Percentiles rank a stretch among this genome's conserved stretches.
Conservation (phyloP, 2,797 vertebrate genomes). For the Cyprinella venusta region DNA sequence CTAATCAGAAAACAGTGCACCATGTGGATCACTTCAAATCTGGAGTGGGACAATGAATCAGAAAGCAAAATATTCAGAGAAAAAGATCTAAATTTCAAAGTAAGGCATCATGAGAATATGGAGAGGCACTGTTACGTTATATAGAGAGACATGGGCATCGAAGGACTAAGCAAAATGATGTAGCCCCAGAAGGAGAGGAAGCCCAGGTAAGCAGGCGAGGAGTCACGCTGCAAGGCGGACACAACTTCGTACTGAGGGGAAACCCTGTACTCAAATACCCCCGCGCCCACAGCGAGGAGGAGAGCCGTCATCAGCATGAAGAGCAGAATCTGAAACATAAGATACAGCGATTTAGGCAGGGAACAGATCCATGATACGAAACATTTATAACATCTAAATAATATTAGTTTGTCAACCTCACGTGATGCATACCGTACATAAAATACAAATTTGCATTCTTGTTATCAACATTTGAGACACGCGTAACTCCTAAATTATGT, state of each 20-base stretch:
- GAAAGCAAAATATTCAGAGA: not conserved
- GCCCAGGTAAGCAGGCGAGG: slow-evolving; percentile 68
- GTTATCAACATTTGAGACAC: not conserved
- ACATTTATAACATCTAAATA: not conserved
- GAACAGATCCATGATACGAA: not conserved
- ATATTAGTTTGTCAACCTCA: not conserved
- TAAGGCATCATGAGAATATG: not conserved
- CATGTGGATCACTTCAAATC: slow-evolving; percentile 88
- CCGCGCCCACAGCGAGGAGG: slow-evolving; percentile 76
- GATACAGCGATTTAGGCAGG: not conserved
- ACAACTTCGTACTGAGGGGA: slow-evolving; percentile 55
- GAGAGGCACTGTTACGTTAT: slow-evolving; percentile 81
- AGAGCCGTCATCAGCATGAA: slow-evolving; percentile 70
- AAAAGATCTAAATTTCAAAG: not conserved
- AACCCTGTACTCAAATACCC: slow-evolving; percentile 70
- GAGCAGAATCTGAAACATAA: slow-evolving; percentile 80
- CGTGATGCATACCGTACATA: not conserved
- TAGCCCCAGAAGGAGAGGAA: slow-evolving; percentile 91
- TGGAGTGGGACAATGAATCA: slow-evolving; percentile 54
- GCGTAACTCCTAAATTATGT: not conserved
- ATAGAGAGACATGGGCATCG: slow-evolving; percentile 91
- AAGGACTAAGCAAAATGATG: slow-evolving; percentile 87
- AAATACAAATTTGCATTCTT: not conserved
- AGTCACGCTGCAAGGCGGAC: slow-evolving; percentile 62
- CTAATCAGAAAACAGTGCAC: slow-evolving; percentile 88